Evolutionary conservation across 2,888 invertebrate species (phyloP), one percentile per base, ranked within the genome.

Genomic region (Troilus luridus): DNA sequence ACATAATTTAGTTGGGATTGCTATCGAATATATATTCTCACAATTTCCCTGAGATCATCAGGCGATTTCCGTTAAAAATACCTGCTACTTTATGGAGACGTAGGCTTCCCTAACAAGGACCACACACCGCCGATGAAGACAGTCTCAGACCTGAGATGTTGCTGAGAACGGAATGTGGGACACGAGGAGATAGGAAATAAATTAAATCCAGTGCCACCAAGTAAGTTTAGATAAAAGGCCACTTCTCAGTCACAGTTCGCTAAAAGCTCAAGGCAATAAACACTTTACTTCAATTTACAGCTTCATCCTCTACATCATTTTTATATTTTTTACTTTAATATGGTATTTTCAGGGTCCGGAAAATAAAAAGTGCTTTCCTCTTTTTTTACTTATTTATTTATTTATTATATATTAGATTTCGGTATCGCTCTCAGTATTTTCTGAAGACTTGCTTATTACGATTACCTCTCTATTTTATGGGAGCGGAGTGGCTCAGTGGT

Each of bases 91-190:
- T 67, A 67, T 67, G 67, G 67, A n/a, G n/a, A 6, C 11, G 24
- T 5, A 6, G 14, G 9, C 12, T 24, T 67, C 24, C 24, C 12
- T 24, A 24, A 24, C 67, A 67, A 67, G 67, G 67, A 67, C 67
- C 67, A 67, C 67, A 67, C 67, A 67, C 67, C 24, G 67, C 14
- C 24, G 12, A 67, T 6, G 67, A 67, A 21, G 6, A n/a, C 24
- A 12, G 6, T 3, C 24, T 24, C 12, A 10, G 67, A 24, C 67
- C 67, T 67, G 67, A 6, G 67, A 67, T 67, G 67, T 24, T 67
- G 24, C 67, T 67, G 24, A 67, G 67, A 67, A 67, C 67, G 67
- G 67, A 67, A 67, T 67, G 67, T n/a, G 67, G 14, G n/a, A 24
- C 64, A n/a, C 12, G n/a, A 67, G 10, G 10, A 9, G 64, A 67